Percentiles rank a stretch among this genome's conserved stretches.
Conservation (phyloP, 2,113 vertebrate species). For the Coreoperca whiteheadi region DNA sequence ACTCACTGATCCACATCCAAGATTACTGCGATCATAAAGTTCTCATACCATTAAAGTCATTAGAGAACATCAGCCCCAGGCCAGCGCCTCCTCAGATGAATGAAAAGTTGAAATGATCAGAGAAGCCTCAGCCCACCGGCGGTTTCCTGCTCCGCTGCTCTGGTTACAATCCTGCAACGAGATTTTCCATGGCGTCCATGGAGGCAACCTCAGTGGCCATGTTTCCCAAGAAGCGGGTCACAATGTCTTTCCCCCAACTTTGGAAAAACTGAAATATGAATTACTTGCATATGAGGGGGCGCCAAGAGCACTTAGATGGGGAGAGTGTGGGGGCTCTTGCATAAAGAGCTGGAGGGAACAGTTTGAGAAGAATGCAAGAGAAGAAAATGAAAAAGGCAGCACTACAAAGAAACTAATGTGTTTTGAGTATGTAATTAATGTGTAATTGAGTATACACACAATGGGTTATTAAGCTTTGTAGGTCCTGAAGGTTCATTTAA, state of each 20-base stretch:
- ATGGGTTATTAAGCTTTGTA: not conserved
- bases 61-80: constrained; percentile 13
- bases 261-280: constrained; percentile 67
- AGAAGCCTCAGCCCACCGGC: constrained; percentile 47
- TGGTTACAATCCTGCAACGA: constrained; percentile 51
- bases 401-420: not conserved
- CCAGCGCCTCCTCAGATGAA: constrained; percentile 39
- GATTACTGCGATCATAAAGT: constrained; percentile 12
- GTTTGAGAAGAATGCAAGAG: constrained; percentile 17
- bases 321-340: constrained; percentile 24
- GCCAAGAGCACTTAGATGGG: constrained; percentile 59
- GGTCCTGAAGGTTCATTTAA: not conserved
- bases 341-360: constrained; percentile 50
- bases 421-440: constrained; percentile 9
- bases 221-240: constrained; percentile 61
- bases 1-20: constrained; percentile 32
- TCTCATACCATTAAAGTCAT: constrained; percentile 44
- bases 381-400: constrained; percentile 32
- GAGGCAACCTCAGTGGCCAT: constrained; percentile 63
- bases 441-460: not conserved
- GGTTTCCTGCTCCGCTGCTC: constrained; percentile 54
- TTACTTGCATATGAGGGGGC: constrained; percentile 58
- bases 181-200: constrained; percentile 68
- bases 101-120: constrained; percentile 41
- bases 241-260: constrained; percentile 41